phyloP scores from a whole-genome alignment of 2,113 vertebrate genomes.

The Larimichthys crocea region DNA sequence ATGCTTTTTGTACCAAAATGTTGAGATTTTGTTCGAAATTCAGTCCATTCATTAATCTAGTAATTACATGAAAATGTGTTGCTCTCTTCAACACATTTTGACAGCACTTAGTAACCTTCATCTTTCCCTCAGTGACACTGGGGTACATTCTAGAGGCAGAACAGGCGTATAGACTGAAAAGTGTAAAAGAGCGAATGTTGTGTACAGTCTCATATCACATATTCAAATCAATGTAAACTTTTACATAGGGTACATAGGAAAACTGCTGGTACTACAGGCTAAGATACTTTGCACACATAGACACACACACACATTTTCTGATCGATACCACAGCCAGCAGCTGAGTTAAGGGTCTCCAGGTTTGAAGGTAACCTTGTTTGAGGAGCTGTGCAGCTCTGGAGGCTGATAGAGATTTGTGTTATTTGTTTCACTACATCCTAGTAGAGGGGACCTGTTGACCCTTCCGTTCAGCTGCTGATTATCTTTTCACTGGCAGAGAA shows the following conservation, averaged over 20 bases:
- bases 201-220: neutral
- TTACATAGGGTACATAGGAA: neutral
- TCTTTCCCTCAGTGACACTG: neutral
- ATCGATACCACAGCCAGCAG: constrained; percentile 42
- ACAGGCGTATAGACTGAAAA: neutral
- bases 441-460: constrained; percentile 70
- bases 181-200: neutral
- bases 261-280: neutral
- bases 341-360: constrained; percentile 23
- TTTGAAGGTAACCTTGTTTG: constrained; percentile 65
- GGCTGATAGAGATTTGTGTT: constrained; percentile 59
- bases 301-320: neutral
- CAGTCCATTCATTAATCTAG: constrained; percentile 44
- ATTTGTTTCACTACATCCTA: constrained; percentile 60
- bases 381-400: constrained; percentile 25
- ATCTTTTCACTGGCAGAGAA: constrained; percentile 70
- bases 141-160: neutral
- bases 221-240: constrained; percentile 18
- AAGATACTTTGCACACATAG: neutral
- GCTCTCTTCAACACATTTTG: constrained; percentile 31
- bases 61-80: constrained; percentile 43
- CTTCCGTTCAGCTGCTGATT: constrained; percentile 71
- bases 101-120: constrained; percentile 43
- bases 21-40: constrained; percentile 42
- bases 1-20: constrained; percentile 25